These are phyloP conservation scores for Vespertilio murinus DNA, from an alignment of 2,797 vertebrate species.

Conservation along the genomic window DNA sequence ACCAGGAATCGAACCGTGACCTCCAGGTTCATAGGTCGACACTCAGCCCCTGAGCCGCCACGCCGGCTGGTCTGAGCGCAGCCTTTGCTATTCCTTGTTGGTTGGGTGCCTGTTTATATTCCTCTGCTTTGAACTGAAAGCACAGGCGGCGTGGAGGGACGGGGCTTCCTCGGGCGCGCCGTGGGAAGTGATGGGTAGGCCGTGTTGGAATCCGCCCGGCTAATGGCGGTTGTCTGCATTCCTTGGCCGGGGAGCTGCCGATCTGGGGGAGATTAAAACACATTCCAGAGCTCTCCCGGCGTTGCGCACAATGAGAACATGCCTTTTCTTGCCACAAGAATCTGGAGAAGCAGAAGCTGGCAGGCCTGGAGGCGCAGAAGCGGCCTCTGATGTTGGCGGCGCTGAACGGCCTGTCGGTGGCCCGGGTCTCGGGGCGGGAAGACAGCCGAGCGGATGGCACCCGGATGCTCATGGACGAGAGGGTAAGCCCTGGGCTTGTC, in stretches of 20 bases:
- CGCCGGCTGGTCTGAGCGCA: not conserved
- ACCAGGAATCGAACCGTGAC: too few relatives aligned
- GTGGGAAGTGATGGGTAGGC: slow-evolving; percentile 77
- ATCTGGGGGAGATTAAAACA: slow-evolving; percentile 87
- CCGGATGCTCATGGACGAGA: slow-evolving; percentile 92
- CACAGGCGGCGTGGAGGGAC: slow-evolving; percentile 74
- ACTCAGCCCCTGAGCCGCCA: too few relatives aligned
- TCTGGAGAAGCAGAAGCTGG: slow-evolving; percentile 98
- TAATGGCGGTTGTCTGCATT: slow-evolving; percentile 84
- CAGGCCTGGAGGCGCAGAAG: slow-evolving; percentile 95
- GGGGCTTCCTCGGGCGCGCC: slow-evolving; percentile 73
- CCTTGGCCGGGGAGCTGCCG: slow-evolving; percentile 85
- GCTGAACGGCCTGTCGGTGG: slow-evolving; percentile 93
- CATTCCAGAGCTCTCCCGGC: slow-evolving; percentile 86
- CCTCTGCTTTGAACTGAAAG: slow-evolving; percentile 67
- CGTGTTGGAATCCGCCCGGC: slow-evolving; percentile 81
- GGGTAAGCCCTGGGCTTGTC: slow-evolving; percentile 86
- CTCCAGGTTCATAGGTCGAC: too few relatives aligned
- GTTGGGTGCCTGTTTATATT: not conserved
- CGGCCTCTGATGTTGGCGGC: slow-evolving; percentile 97
- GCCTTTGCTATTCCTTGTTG: not conserved
- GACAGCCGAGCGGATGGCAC: slow-evolving; percentile 87
- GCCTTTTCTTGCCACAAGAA: slow-evolving; percentile 92
- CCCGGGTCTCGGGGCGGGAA: slow-evolving; percentile 91
- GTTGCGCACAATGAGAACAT: slow-evolving; percentile 87